Evolutionary conservation across 2,797 vertebrate genomes (phyloP).

Genomic region (Sebastes cheni): DNA sequence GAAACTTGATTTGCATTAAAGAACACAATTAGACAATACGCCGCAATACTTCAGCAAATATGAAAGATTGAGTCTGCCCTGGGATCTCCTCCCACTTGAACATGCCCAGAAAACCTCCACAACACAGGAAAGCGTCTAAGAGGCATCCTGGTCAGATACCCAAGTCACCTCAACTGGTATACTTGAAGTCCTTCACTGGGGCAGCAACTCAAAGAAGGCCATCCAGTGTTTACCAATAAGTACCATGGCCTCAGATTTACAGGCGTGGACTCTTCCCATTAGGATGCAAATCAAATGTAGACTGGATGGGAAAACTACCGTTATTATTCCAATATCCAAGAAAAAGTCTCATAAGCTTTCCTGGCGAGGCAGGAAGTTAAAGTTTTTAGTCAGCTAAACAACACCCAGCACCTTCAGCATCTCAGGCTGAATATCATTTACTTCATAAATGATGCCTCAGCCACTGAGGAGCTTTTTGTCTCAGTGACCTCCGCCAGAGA

Average conservation of each 20-base stretch:
- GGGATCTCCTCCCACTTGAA: background rate
- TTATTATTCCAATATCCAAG: background rate
- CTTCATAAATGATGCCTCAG: background rate
- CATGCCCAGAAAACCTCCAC: background rate
- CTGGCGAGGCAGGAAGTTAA: background rate
- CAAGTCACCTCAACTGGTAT: background rate
- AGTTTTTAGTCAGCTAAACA: background rate
- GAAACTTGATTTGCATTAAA: background rate
- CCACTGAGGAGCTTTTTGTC: background rate
- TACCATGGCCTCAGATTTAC: background rate
- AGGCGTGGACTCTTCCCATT: background rate
- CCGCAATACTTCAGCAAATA: background rate
- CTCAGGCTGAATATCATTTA: background rate
- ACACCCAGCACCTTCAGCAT: background rate
- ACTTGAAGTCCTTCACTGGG: background rate
- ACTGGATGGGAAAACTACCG: background rate
- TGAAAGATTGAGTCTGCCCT: too few species aligned
- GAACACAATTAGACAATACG: background rate
- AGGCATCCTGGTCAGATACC: background rate
- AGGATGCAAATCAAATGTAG: background rate
- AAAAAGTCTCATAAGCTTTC: background rate
- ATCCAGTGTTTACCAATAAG: background rate
- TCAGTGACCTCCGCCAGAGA: background rate
- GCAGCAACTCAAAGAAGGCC: background rate
- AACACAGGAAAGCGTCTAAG: too few species aligned